These are phyloP conservation scores for Notothenia rossii DNA, from an alignment of 2,113 vertebrate genomes.

Conservation along the genomic window DNA sequence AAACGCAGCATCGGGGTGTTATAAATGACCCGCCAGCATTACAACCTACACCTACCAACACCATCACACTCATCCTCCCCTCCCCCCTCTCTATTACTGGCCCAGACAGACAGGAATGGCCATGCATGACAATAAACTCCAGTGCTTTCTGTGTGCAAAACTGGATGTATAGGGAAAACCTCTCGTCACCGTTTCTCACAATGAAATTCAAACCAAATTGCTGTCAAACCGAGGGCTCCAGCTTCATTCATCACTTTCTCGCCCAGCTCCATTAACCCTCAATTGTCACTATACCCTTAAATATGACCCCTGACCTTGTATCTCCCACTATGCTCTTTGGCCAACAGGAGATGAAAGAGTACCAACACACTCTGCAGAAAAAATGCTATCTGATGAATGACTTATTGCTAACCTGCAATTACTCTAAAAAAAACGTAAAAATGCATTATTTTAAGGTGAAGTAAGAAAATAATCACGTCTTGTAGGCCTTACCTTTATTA, in stretches of 20 bases:
- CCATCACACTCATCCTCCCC: slow-evolving; percentile 11
- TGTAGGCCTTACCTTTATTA: neutral
- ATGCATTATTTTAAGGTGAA: neutral
- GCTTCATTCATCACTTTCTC: slow-evolving; percentile 34
- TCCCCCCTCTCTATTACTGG: slow-evolving; percentile 40
- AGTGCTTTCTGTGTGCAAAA: neutral
- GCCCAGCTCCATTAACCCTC: slow-evolving; percentile 60
- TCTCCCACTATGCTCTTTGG: slow-evolving; percentile 3
- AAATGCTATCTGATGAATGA: neutral
- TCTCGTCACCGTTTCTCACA: neutral
- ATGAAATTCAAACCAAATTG: slow-evolving; percentile 39
- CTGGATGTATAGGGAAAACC: neutral
- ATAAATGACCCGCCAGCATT: slow-evolving; percentile 66
- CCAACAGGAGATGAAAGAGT: slow-evolving; percentile 15
- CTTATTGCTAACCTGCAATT: neutral
- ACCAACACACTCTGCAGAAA: neutral
- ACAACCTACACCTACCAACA: slow-evolving; percentile 47
- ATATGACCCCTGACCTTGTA: slow-evolving; percentile 54
- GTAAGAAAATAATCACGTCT: neutral
- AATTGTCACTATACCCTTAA: slow-evolving; percentile 41
- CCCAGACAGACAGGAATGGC: slow-evolving; percentile 58
- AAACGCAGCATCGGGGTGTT: slow-evolving; percentile 11
- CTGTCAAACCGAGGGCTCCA: slow-evolving; percentile 9
- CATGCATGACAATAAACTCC: slow-evolving; percentile 61
- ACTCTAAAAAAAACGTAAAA: neutral